A percentile compares a stretch with the other conserved stretches of the same genome.
phyloP scores from a whole-genome alignment of 1,140 invertebrate species.

The Stenopsyche tienmushanensis region DNA sequence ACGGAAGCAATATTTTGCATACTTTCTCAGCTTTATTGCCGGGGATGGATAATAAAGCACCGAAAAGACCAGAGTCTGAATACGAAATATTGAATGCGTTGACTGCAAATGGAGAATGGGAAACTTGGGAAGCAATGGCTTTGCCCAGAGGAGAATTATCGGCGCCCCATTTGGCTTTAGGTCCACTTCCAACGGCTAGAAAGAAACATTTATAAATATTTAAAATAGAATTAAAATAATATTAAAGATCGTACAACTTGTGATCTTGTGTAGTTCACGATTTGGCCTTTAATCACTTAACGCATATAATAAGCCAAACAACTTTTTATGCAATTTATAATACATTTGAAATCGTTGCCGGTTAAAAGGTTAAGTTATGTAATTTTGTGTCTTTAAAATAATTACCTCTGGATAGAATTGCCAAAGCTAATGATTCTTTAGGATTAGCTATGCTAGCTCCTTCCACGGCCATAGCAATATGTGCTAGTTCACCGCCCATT shows the following conservation, averaged over 20 bases:
- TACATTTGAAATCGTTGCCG: no score
- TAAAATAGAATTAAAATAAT: no score
- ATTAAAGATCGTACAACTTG: conserved; percentile 1
- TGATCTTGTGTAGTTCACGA: no score
- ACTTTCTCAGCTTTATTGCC: conserved; percentile 65
- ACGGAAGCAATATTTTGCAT: not conserved
- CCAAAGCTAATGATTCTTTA: conserved; percentile 72
- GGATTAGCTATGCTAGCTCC: conserved; percentile 64
- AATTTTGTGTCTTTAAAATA: no score
- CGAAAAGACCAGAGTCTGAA: conserved; percentile 83
- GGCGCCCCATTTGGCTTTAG: conserved; percentile 70
- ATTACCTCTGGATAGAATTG: conserved; percentile 61
- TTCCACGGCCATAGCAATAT: conserved; percentile 75
- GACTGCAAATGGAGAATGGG: conserved; percentile 60
- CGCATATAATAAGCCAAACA: no score
- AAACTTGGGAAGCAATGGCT: conserved; percentile 58
- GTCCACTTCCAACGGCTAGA: conserved; percentile 66
- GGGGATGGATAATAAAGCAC: conserved; percentile 69
- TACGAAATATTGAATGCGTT: conserved; percentile 77
- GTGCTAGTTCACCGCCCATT: conserved; percentile 66
- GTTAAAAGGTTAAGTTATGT: not conserved
- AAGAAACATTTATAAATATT: conserved; percentile 22
- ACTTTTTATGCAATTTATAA: no score
- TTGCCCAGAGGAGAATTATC: conserved; percentile 62
- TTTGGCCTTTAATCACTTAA: no score